phyloP scores from a whole-genome alignment of 2,113 vertebrate species.

The Delphinus delphis region DNA sequence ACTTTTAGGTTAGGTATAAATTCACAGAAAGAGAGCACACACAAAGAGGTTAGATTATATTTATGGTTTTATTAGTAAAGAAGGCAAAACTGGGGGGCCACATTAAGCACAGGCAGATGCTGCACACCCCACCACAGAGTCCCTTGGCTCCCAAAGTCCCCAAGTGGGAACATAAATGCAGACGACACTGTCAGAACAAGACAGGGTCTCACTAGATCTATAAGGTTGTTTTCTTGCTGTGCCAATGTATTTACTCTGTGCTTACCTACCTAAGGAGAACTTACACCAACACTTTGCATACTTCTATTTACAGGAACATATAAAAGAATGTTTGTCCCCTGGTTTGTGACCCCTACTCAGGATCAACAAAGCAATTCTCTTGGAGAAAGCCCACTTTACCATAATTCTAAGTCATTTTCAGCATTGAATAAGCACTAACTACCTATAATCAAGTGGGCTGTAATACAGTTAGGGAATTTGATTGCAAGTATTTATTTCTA shows the following conservation, averaged over 20 bases:
- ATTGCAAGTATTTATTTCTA: slow-evolving; percentile 36
- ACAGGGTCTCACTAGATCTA: neutral
- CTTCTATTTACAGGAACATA: slow-evolving; percentile 23
- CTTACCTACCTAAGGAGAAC: neutral
- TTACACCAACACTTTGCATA: neutral
- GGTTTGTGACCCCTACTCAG: neutral
- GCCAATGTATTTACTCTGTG: neutral
- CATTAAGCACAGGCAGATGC: neutral
- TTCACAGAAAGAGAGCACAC: neutral
- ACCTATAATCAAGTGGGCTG: neutral
- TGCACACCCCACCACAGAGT: neutral
- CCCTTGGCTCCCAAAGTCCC: neutral
- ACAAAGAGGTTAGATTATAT: neutral
- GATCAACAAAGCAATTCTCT: neutral
- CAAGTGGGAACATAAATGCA: neutral
- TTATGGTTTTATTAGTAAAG: slow-evolving; percentile 49
- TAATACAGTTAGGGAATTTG: slow-evolving; percentile 1
- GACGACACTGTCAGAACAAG: neutral
- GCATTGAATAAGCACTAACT: slow-evolving; percentile 1
- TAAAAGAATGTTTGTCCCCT: neutral
- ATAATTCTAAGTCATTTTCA: slow-evolving; percentile 35
- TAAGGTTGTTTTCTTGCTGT: neutral
- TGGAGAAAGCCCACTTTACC: neutral
- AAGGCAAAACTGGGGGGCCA: neutral
- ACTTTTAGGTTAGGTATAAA: neutral